These are phyloP conservation scores for Sesia apiformis DNA, from an alignment of 2,888 invertebrate genomes.

Conservation along the genomic window DNA sequence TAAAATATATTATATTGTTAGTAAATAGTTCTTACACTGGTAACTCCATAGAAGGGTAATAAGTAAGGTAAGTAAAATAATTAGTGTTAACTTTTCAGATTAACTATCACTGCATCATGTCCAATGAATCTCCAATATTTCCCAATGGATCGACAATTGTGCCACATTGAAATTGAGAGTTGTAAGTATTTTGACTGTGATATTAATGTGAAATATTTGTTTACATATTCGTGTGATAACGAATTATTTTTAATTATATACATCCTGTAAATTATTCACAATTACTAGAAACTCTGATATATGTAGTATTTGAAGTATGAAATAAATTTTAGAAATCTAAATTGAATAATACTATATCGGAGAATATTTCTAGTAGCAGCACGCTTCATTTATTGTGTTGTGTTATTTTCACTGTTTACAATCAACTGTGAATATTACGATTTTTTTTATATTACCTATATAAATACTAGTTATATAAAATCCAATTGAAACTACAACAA, in stretches of 20 bases:
- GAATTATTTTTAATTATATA: no score
- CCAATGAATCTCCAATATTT: conserved; percentile 97
- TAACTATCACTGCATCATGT: conserved; percentile 96
- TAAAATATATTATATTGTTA: background rate
- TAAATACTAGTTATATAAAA: background rate
- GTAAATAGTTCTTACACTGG: background rate
- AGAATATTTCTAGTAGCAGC: background rate
- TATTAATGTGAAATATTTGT: background rate
- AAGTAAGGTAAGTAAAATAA: background rate
- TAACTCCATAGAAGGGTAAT: background rate
- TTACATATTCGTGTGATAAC: no score
- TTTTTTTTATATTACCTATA: background rate
- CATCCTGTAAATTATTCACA: background rate
- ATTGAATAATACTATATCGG: background rate
- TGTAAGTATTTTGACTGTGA: conserved; percentile 81
- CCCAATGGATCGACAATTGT: conserved; percentile 96
- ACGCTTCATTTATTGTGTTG: background rate
- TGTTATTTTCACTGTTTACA: background rate
- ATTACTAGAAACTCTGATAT: background rate
- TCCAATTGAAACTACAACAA: background rate
- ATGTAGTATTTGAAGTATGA: background rate
- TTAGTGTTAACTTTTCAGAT: conserved; percentile 73
- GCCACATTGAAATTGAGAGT: conserved; percentile 96
- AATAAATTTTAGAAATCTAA: background rate
- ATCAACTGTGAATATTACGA: background rate